A percentile compares a stretch with the other conserved stretches of the same genome.
phyloP scores from a whole-genome alignment of 2,797 vertebrate genomes.

The Peromyscus attwateri region DNA sequence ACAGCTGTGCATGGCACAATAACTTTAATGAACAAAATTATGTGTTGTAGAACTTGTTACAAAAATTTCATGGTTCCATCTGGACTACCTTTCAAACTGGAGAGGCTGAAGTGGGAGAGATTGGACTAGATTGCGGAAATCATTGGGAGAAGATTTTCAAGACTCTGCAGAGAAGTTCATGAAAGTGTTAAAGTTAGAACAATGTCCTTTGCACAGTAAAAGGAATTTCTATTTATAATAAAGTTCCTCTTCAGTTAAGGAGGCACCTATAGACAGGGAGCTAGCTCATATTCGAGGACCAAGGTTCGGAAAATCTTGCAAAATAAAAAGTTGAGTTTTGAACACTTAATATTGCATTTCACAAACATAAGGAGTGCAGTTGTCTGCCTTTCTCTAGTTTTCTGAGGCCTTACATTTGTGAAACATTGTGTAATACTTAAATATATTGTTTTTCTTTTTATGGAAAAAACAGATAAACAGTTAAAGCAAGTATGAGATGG shows the following conservation, averaged over 20 bases:
- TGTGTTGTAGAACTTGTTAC: conserved; percentile 70
- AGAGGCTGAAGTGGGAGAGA: conserved; percentile 61
- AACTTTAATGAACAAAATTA: conserved; percentile 83
- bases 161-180: conserved; percentile 55
- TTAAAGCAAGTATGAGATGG: background rate
- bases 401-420: background rate
- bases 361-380: background rate
- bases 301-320: background rate
- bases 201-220: background rate
- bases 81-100: conserved; percentile 76
- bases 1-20: conserved; percentile 69
- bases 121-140: conserved; percentile 67
- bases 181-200: conserved; percentile 50
- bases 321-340: background rate
- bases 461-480: background rate
- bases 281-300: background rate
- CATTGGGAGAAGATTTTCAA: conserved; percentile 33
- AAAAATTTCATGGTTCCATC: conserved; percentile 58
- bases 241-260: background rate
- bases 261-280: background rate
- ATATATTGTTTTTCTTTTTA: background rate
- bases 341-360: background rate
- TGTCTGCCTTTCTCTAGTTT: background rate
- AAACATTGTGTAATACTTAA: background rate
- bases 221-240: background rate